Conservation (phyloP, 2,113 vertebrate species). For the Salvelinus namaycush region DNA sequence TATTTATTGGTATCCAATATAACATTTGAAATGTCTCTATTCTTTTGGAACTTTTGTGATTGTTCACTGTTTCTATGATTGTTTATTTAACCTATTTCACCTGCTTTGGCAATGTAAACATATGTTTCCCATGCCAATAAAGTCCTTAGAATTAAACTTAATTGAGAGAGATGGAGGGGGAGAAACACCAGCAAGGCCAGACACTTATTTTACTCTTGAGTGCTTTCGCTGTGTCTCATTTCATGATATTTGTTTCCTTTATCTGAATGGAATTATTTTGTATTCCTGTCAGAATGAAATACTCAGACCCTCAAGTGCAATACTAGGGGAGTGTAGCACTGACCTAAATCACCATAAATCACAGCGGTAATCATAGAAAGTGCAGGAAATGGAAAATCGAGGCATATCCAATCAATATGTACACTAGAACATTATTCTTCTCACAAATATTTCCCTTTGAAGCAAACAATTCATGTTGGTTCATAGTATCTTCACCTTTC, state of each 20-base stretch:
- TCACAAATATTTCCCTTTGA: not conserved
- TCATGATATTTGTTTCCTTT: not conserved
- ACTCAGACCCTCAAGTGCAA: constrained; percentile 37
- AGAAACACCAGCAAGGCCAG: not conserved
- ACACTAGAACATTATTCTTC: constrained; percentile 29
- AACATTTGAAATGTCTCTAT: too few species aligned
- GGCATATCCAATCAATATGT: constrained; percentile 27
- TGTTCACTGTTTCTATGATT: too few species aligned
- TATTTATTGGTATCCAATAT: too few species aligned
- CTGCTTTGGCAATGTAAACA: too few species aligned
- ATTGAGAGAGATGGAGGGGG: too few species aligned
- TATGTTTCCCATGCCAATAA: too few species aligned
- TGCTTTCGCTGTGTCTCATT: too few species aligned
- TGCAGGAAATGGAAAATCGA: constrained; percentile 46
- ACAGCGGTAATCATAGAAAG: constrained; percentile 48
- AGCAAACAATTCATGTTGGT: constrained; percentile 24
- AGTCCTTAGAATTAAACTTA: too few species aligned
- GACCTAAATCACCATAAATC: constrained; percentile 22
- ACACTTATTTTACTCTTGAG: not conserved
- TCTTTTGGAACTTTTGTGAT: too few species aligned
- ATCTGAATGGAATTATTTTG: constrained; percentile 5
- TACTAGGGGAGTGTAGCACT: not conserved
- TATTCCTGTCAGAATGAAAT: constrained; percentile 18
- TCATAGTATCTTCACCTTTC: not conserved
- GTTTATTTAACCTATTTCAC: too few species aligned